Conservation (phyloP, 2,888 invertebrate species). For the Troides oblongomaculatus region DNA sequence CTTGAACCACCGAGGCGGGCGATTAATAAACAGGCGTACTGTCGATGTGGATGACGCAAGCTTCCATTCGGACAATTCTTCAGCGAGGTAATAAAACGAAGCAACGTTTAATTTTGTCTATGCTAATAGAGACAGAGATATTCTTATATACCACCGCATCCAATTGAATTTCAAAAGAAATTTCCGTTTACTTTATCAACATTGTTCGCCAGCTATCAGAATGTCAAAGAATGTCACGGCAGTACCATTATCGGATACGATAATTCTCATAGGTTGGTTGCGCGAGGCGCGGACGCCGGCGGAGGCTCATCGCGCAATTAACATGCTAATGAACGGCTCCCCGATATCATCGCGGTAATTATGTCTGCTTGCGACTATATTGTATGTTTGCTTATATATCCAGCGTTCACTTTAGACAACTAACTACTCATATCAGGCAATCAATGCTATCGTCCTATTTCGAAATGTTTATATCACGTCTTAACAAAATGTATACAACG, state of each 20-base stretch:
- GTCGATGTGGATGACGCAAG: slow-evolving; percentile 52
- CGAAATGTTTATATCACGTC: slow-evolving; percentile 35
- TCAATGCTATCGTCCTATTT: slow-evolving; percentile 35
- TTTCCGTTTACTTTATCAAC: slow-evolving; percentile 29
- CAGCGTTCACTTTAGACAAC: slow-evolving; percentile 54
- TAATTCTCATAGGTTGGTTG: slow-evolving; percentile 45
- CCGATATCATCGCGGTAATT: slow-evolving; percentile 76
- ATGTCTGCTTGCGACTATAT: slow-evolving; percentile 68
- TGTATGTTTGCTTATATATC: slow-evolving; percentile 62
- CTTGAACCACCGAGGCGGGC: slow-evolving; percentile 48
- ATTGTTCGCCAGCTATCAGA: slow-evolving; percentile 32
- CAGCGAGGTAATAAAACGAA: slow-evolving; percentile 31
- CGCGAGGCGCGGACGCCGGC: slow-evolving; percentile 38
- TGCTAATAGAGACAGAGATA: slow-evolving; percentile 25
- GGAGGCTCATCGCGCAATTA: slow-evolving; percentile 68
- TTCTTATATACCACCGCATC: slow-evolving; percentile 15
- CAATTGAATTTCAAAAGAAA: slow-evolving; percentile 27
- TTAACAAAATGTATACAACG: slow-evolving; percentile 29
- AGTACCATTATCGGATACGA: slow-evolving; percentile 43
- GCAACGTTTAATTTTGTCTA: slow-evolving; percentile 20
- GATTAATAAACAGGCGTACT: slow-evolving; percentile 63
- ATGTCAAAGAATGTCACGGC: slow-evolving; percentile 29
- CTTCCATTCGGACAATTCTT: slow-evolving; percentile 39
- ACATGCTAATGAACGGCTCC: slow-evolving; percentile 75
- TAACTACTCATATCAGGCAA: slow-evolving; percentile 44